A percentile compares a stretch with the other conserved stretches of the same genome.
Evolutionary conservation across 2,113 vertebrate genomes (phyloP).

Genomic region (Diphyllodes magnificus): DNA sequence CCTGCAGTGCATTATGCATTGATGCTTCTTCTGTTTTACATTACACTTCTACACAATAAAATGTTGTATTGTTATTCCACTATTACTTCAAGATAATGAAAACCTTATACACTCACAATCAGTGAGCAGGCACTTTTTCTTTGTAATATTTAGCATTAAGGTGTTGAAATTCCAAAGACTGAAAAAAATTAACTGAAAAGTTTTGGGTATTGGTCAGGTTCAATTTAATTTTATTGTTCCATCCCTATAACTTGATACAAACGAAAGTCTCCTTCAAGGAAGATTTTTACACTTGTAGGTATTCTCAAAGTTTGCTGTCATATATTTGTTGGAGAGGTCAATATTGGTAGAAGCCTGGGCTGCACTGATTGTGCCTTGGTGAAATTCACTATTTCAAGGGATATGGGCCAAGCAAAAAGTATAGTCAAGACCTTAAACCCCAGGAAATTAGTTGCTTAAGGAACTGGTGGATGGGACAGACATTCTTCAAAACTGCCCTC

Average conservation of each 20-base stretch:
- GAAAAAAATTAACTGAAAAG: neutral
- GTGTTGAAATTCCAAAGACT: neutral
- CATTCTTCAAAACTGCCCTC: neutral
- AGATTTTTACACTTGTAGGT: neutral
- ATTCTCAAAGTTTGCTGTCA: neutral
- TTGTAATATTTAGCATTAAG: neutral
- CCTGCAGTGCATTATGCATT: fast-evolving
- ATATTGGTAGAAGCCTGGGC: neutral
- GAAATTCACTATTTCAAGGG: neutral
- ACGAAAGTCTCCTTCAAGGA: neutral
- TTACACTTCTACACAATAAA: neutral
- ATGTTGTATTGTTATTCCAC: neutral
- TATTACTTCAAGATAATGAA: neutral
- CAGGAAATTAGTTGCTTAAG: neutral
- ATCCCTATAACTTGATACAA: neutral
- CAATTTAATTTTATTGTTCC: neutral
- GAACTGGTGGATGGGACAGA: neutral
- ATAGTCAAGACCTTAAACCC: neutral
- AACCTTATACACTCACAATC: neutral
- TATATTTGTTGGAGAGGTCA: neutral
- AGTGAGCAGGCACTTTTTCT: neutral
- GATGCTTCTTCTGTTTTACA: neutral
- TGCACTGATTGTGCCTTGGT: neutral
- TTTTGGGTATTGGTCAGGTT: neutral
- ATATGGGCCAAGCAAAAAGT: neutral